Base-by-base conservation (phyloP, 2,113 vertebrate species). In the Sceloporus undulatus region DNA sequence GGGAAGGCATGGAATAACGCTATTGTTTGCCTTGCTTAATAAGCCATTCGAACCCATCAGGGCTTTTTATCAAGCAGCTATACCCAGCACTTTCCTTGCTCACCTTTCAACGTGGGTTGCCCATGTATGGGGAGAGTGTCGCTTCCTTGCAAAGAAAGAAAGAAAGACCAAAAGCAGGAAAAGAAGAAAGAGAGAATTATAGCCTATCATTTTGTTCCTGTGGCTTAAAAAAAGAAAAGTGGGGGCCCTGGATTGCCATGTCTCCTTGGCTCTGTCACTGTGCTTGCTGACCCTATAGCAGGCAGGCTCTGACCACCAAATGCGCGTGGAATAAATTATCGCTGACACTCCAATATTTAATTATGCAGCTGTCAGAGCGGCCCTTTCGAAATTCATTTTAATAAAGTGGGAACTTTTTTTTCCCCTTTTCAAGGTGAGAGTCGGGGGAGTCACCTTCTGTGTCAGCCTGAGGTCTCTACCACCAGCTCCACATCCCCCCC, bases 381-480 rank as follows among this genome's bases (percentile, higher is more conserved):
- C 97, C 98, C 98, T 97, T 97, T 98, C 97, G 98, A 99, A 98
- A 99, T 99, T 99, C 98, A 99, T 99, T 99, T 99, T 99, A 99
- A 99, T 99, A 99, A 99, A 99, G 98, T 98, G 95, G 96, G 96
- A 97, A 97, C 98, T 98, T 98, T 81, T 80, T 65, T 81, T 80
- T 95, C 97, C 96, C 21, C 96, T 95, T 97, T 96, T 97, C 98
- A 99, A 99, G 99, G 99, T 99, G 98, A 99, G 97, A 97, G 97
- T 97, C 97, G 97, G 93, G 96, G 97, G 97, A 97, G 98, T 99
- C 98, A 99, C 98, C 98, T 99, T 99, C 96, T 95, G 96, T 99
- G 98, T 98, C 98, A 98, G 97, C 96, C 96, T 92, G 97, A 98
- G 97, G 97, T 98, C 97, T 96, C 95, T 95, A 93, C 95, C 95